Conservation (phyloP, 2,113 vertebrate species). For the Motacilla alba region DNA sequence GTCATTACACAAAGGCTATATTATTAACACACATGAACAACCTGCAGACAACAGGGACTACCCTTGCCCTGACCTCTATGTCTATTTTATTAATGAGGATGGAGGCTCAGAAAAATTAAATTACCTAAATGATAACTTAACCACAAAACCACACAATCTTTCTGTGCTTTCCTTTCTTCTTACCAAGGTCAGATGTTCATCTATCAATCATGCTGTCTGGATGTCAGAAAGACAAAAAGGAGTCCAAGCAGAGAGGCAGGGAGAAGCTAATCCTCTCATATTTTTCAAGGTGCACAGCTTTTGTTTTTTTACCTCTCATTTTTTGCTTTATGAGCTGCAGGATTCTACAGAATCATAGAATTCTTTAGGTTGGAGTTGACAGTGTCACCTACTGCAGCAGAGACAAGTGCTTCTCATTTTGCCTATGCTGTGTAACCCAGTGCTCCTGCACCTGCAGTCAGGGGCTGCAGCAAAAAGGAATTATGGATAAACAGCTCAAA, state of each 20-base stretch:
- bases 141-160: background rate
- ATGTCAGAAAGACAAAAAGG: background rate
- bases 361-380: background rate
- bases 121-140: background rate
- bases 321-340: background rate
- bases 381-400: background rate
- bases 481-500: background rate
- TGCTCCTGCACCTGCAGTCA: background rate
- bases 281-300: background rate
- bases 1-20: background rate
- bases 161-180: background rate
- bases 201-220: background rate
- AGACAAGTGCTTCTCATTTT: background rate
- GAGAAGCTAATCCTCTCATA: background rate
- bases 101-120: background rate
- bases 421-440: background rate
- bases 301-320: background rate
- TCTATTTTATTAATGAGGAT: background rate
- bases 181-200: background rate
- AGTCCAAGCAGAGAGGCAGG: background rate
- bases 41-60: background rate
- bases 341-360: background rate
- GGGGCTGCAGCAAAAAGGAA: background rate
- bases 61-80: background rate
- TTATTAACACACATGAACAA: background rate